These are phyloP conservation scores for Cromileptes altivelis DNA, from an alignment of 2,113 vertebrate genomes.

Conservation along the genomic window DNA sequence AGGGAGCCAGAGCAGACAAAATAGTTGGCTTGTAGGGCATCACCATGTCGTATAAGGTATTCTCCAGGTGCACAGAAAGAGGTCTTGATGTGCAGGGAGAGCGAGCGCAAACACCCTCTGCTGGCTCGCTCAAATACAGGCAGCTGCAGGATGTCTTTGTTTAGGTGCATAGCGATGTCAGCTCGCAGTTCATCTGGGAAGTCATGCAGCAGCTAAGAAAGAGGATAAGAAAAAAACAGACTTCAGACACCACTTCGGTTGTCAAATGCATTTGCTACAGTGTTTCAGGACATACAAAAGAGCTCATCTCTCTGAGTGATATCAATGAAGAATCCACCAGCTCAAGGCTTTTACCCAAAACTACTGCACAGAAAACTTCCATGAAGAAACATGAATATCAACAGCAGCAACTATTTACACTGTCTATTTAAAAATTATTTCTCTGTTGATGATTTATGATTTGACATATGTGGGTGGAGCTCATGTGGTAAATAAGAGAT, in stretches of 20 bases:
- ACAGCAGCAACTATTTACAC: background rate
- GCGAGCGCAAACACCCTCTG: constrained; percentile 93
- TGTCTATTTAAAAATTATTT: background rate
- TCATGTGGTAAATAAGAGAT: too few relatives aligned
- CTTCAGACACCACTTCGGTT: background rate
- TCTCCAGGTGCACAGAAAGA: constrained; percentile 96
- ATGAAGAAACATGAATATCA: background rate
- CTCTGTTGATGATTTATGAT: too few relatives aligned
- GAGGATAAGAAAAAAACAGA: background rate
- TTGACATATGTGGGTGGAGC: too few relatives aligned
- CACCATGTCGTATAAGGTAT: constrained; percentile 93
- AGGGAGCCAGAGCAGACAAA: constrained; percentile 96
- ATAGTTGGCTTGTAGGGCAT: constrained; percentile 94
- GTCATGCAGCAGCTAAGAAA: constrained; percentile 91
- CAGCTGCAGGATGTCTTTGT: constrained; percentile 97
- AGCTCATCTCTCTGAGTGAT: background rate
- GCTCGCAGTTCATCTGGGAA: constrained; percentile 96
- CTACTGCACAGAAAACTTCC: background rate
- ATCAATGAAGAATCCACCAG: too few relatives aligned
- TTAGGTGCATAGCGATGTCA: constrained; percentile 96
- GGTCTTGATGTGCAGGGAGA: constrained; percentile 96
- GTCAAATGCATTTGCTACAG: background rate
- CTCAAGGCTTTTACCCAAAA: background rate
- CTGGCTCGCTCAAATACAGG: constrained; percentile 92
- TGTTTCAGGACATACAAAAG: background rate